These are phyloP conservation scores for Eupithecia vulgata DNA, from an alignment of 2,888 invertebrate species.

Conservation along the genomic window DNA sequence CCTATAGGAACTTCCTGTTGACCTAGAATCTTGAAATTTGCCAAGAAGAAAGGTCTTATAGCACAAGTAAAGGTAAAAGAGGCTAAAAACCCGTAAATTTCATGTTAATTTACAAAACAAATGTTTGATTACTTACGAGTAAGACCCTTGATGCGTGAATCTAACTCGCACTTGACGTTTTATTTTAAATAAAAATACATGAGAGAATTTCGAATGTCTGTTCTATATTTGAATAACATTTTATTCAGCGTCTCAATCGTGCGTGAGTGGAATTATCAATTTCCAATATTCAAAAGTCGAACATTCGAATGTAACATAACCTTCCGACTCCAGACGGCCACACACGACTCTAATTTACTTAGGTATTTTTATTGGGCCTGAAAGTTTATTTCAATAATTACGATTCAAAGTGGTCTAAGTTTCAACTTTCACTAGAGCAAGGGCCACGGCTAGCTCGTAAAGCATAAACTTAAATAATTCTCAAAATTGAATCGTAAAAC, in stretches of 20 bases:
- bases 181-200: background rate
- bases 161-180: no score
- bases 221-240: background rate
- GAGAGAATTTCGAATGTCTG: background rate
- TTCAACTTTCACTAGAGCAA: background rate
- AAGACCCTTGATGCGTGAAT: no score
- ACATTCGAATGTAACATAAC: background rate
- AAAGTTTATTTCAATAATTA: background rate
- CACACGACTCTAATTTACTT: background rate
- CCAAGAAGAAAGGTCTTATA: no score
- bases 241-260: background rate
- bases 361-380: background rate
- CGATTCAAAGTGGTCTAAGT: background rate
- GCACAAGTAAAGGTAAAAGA: no score
- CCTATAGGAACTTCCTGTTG: no score
- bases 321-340: no score
- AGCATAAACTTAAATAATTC: slow-evolving; percentile 21
- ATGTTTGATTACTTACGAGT: no score
- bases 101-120: no score
- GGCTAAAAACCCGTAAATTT: no score
- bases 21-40: no score
- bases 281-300: background rate
- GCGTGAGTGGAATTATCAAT: background rate
- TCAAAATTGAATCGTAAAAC: slow-evolving; percentile 39
- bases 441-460: slow-evolving; percentile 7